Evolutionary conservation across 1,140 invertebrate genomes (phyloP), one percentile per base, ranked within the genome.

Genomic region (Zelostemma sp.): DNA sequence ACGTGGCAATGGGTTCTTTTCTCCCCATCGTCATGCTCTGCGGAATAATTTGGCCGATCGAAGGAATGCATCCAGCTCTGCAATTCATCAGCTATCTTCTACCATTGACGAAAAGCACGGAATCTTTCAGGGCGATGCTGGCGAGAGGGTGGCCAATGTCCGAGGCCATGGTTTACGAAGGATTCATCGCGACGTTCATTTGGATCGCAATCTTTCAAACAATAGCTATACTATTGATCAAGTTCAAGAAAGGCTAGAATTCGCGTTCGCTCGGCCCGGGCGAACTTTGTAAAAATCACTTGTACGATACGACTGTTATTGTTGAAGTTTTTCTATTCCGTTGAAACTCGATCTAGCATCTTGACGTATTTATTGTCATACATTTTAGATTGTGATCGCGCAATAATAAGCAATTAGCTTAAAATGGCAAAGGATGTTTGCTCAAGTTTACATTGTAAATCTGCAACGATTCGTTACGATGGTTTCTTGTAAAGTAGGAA

Each of bases 61-160:
- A 93, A 88, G 92, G 91, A 41, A 97, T 97, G 92, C 93, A 95
- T 65, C 80, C 87, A 0, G 80, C 92, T 15, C 83, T 99, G 5
- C 89, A 90, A 80, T 92, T 91, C 76, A 88, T 97, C 25, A 93
- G 93, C 51, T 91, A 89, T 47, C 84, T 93, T 19, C 85, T 98
- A 5, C 97, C 97, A 0, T 86, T 98, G 14, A 98, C 97, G 0
- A 93, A 96, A 77, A 95, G 95, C 5, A 96, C 95, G n/a, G 95
- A 97, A 75, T 93, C 94, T 0, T 87, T 98, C 68, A 87, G 97
- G 18, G 91, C 91, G 12, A 93, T 98, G 76, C 82, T 98, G 9
- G 93, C 95, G 15, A 88, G 95, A 64, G 96, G 96, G 0, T 98
- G 95, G 96, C 81, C 86, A 1, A 91, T 98, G 3, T 77, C 85